A percentile compares a stretch with the other conserved stretches of the same genome.
phyloP scores from a whole-genome alignment of 2,888 invertebrate genomes.

The Alviniconcha strummeri region DNA sequence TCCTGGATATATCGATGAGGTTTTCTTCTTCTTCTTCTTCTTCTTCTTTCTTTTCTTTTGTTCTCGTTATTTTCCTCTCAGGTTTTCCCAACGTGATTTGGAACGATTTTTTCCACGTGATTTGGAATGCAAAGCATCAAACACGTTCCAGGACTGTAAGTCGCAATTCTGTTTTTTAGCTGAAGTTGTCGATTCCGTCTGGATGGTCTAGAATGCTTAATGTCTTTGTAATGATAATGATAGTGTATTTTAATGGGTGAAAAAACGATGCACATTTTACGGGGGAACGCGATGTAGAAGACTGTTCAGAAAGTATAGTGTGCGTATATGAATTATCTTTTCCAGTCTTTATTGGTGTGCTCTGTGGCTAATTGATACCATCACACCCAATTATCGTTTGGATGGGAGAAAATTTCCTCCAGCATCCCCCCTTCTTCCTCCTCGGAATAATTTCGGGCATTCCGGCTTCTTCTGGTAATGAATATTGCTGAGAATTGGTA shows the following conservation, averaged over 20 bases:
- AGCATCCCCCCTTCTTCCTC: not conserved
- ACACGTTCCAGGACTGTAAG: no score
- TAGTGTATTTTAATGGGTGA: no score
- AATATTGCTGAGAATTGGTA: conserved; percentile 27
- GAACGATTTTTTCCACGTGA: not conserved
- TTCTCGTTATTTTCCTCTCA: not conserved
- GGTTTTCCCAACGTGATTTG: not conserved
- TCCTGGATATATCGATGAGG: no score
- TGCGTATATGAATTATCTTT: no score
- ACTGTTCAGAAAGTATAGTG: no score
- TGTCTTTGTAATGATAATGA: no score
- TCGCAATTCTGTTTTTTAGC: no score
- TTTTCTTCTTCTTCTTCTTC: not conserved
- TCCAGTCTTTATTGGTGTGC: no score
- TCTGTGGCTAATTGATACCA: conserved; percentile 17
- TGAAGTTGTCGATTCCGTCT: not conserved
- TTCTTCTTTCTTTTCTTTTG: not conserved
- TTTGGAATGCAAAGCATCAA: not conserved
- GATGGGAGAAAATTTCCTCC: conserved; percentile 6
- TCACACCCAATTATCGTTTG: conserved; percentile 15
- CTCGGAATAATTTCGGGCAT: conserved; percentile 19
- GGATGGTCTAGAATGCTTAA: no score
- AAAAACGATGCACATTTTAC: no score
- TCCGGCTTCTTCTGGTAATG: conserved; percentile 11
- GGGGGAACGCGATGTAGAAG: no score